These are phyloP conservation scores for Pristionchus maxplancki DNA, from an alignment of 2,888 invertebrate species.

Conservation along the genomic window DNA sequence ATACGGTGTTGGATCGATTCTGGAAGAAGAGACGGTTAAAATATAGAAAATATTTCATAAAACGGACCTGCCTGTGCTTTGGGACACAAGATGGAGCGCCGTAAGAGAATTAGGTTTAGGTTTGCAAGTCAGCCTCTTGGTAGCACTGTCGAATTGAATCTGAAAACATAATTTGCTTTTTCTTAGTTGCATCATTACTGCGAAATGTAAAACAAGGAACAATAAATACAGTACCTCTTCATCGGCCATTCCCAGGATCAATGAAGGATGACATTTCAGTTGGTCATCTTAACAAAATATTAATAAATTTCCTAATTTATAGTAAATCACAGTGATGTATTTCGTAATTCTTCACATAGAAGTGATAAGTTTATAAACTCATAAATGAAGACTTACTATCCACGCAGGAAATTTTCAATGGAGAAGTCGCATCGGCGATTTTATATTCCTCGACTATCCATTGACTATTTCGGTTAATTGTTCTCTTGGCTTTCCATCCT, in stretches of 20 bases:
- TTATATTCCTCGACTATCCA: neutral
- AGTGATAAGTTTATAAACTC: too few species aligned
- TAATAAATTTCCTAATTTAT: too few species aligned
- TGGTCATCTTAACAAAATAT: neutral
- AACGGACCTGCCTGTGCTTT: neutral
- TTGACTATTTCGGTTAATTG: neutral
- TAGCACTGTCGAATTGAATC: neutral
- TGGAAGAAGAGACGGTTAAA: too few species aligned
- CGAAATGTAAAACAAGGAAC: too few species aligned
- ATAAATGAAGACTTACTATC: neutral
- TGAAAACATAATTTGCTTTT: too few species aligned
- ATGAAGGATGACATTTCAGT: neutral
- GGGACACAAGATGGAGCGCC: neutral
- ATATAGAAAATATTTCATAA: too few species aligned
- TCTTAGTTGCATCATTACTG: too few species aligned
- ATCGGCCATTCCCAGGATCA: too few species aligned
- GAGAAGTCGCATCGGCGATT: neutral
- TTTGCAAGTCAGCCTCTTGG: neutral
- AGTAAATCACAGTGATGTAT: too few species aligned
- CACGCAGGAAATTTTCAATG: neutral
- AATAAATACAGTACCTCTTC: too few species aligned
- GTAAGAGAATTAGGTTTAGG: neutral
- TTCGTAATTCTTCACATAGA: too few species aligned
- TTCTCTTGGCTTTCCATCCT: neutral
- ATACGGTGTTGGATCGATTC: neutral